Conservation (phyloP, 2,113 vertebrate genomes). For the Galemys pyrenaicus region DNA sequence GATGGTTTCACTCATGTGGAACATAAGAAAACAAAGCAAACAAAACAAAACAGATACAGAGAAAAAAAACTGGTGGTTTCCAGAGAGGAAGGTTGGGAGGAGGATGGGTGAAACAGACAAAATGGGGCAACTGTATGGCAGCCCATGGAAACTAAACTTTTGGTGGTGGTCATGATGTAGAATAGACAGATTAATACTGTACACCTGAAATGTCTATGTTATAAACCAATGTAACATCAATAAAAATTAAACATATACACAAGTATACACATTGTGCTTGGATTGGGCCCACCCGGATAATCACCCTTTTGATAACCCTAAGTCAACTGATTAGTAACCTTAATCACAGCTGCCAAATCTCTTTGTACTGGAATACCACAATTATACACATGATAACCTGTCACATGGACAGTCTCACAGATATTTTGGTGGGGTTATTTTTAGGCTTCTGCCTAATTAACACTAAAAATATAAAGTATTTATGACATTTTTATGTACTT, state of each 20-base stretch:
- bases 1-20: too few species aligned
- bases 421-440: not conserved
- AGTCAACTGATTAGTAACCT: not conserved
- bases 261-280: not conserved
- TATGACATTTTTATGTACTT: not conserved
- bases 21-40: too few species aligned
- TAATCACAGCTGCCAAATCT: not conserved
- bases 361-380: not conserved
- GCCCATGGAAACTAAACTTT: too few species aligned
- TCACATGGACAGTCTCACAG: not conserved
- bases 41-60: too few species aligned
- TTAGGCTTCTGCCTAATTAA: not conserved
- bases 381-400: not conserved
- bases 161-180: too few species aligned
- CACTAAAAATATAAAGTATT: not conserved
- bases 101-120: too few species aligned
- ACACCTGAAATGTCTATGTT: too few species aligned
- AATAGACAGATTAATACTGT: too few species aligned
- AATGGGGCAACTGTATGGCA: too few species aligned
- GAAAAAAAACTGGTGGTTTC: too few species aligned
- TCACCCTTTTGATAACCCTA: not conserved
- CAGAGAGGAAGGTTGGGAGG: too few species aligned
- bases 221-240: too few species aligned
- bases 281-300: not conserved
- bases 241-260: not conserved